Evolutionary conservation across 1,140 invertebrate species (phyloP).

Genomic region (Eupeodes corollae): DNA sequence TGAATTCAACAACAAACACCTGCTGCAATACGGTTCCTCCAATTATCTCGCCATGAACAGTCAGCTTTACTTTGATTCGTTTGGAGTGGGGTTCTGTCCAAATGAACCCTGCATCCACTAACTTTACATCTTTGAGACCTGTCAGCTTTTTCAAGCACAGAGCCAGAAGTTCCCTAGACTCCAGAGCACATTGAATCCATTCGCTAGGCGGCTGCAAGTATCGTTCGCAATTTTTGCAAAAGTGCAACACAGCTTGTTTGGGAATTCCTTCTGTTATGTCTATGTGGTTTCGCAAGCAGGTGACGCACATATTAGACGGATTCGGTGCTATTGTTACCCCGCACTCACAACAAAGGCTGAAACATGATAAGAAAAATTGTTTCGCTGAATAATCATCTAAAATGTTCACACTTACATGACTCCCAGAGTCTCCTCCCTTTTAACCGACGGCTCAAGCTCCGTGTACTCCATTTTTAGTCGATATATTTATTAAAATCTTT

Average conservation of each 20-base stretch:
- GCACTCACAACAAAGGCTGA: slow-evolving; percentile 62
- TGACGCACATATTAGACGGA: slow-evolving; percentile 94
- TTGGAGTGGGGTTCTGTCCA: slow-evolving; percentile 99
- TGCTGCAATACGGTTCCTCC: slow-evolving; percentile 76
- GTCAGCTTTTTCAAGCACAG: slow-evolving; percentile 92
- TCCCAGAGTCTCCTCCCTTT: too few relatives aligned
- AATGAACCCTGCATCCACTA: slow-evolving; percentile 92
- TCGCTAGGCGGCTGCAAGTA: slow-evolving; percentile 88
- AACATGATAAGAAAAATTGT: too few relatives aligned
- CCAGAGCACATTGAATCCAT: slow-evolving; percentile 81
- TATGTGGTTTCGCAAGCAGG: slow-evolving; percentile 77
- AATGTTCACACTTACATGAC: too few relatives aligned
- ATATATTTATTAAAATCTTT: too few relatives aligned
- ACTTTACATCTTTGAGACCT: slow-evolving; percentile 76
- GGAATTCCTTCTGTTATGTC: slow-evolving; percentile 96
- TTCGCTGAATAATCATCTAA: too few relatives aligned
- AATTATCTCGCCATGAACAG: slow-evolving; percentile 89
- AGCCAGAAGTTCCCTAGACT: slow-evolving; percentile 85
- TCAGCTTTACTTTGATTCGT: slow-evolving; percentile 92
- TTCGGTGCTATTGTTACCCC: slow-evolving; percentile 79
- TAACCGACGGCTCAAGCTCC: too few relatives aligned
- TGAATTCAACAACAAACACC: slow-evolving; percentile 90
- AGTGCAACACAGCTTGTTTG: slow-evolving; percentile 81
- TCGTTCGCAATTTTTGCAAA: slow-evolving; percentile 85
- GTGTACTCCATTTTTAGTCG: too few relatives aligned